Conservation (phyloP, 1,140 invertebrate species). For the Heliconius melpomene region DNA sequence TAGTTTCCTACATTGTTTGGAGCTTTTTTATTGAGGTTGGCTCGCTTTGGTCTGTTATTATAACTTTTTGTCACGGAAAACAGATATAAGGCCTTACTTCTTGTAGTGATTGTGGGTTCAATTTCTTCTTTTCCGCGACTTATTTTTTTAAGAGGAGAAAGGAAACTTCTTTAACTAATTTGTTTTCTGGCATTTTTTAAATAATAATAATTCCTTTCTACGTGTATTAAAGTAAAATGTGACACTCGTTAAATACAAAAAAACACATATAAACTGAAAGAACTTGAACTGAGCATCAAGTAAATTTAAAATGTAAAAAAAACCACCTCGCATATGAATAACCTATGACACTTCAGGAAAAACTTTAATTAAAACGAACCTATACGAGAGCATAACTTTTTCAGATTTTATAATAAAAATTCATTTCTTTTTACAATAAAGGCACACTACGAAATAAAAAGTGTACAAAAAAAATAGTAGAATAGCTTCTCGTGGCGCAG, state of each 20-base stretch:
- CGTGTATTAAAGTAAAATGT: too few species aligned
- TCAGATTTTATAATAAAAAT: background rate
- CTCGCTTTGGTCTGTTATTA: too few species aligned
- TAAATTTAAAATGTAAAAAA: slow-evolving; percentile 12
- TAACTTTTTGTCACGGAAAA: too few species aligned
- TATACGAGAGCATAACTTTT: background rate
- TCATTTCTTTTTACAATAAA: background rate
- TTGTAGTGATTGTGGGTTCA: too few species aligned
- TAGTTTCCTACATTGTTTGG: slow-evolving; percentile 8
- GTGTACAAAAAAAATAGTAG: background rate
- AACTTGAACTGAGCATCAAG: background rate
- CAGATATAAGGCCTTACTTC: too few species aligned
- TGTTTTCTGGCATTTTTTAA: too few species aligned
- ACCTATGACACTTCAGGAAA: slow-evolving; percentile 4
- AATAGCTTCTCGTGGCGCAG: background rate
- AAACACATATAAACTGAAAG: background rate
- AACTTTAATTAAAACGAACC: slow-evolving; percentile 6
- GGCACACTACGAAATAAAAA: background rate
- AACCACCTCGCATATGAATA: background rate
- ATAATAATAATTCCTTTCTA: too few species aligned
- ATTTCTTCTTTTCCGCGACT: too few species aligned
- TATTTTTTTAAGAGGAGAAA: too few species aligned
- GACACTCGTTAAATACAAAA: background rate
- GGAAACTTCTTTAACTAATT: too few species aligned
- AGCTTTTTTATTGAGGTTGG: background rate